Conservation (phyloP, 1,140 invertebrate species). For the Trachymyrmex cornetzi region DNA sequence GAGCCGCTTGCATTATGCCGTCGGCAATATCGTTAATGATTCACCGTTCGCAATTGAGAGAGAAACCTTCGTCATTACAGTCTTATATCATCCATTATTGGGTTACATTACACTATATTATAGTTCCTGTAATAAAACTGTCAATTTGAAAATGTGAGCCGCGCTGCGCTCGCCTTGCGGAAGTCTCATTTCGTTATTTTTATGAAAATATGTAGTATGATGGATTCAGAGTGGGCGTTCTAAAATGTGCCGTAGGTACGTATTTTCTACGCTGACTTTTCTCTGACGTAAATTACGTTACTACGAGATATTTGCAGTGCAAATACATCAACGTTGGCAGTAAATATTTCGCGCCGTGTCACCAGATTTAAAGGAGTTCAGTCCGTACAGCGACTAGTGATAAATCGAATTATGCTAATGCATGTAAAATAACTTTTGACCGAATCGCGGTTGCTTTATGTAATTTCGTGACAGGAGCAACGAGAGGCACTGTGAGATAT, state of each 20-base stretch:
- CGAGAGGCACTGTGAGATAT: not conserved
- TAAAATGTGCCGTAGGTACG: not conserved
- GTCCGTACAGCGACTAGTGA: not conserved
- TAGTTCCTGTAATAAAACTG: not conserved
- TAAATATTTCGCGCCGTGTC: conserved; percentile 33
- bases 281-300: conserved; percentile 28
- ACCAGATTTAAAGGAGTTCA: conserved; percentile 31
- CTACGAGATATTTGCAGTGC: conserved; percentile 1
- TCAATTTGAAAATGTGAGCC: not conserved
- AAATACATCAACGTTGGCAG: conserved; percentile 45
- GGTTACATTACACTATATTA: not conserved
- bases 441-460: not conserved
- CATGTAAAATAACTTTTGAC: conserved; percentile 10
- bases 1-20: not conserved
- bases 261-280: conserved; percentile 12
- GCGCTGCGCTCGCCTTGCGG: not conserved
- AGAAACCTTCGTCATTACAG: conserved; percentile 14
- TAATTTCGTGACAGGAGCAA: not conserved
- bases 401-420: conserved; percentile 52
- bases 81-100: conserved; percentile 26
- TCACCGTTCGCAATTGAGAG: conserved; percentile 17
- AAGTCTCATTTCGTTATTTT: conserved; percentile 5
- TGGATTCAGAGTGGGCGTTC: not conserved
- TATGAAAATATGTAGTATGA: not conserved
- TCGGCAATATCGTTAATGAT: conserved; percentile 14